These are phyloP conservation scores for Amblyopsis hoosieri DNA, from an alignment of 2,797 vertebrate genomes.

Conservation along the genomic window DNA sequence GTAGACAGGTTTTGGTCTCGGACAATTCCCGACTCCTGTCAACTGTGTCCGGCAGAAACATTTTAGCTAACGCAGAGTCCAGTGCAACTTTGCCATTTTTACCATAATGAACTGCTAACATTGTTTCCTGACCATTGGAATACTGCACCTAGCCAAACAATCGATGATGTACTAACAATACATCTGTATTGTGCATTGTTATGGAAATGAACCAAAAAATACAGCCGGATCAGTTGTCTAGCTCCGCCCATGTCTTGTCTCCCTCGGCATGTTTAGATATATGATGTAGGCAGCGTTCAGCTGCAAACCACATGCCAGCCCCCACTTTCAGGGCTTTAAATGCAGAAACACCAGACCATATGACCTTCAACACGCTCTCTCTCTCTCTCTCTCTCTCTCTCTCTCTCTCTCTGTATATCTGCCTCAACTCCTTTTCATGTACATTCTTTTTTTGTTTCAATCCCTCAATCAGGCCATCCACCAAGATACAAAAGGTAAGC, in stretches of 20 bases:
- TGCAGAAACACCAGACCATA: slow-evolving; percentile 13
- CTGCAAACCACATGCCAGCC: slow-evolving; percentile 12
- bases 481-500: slow-evolving; percentile 81
- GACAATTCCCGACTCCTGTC: slow-evolving; percentile 3
- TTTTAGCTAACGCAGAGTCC: neutral
- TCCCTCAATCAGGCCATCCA: slow-evolving; percentile 75
- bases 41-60: slow-evolving; percentile 5
- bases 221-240: neutral
- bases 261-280: slow-evolving; percentile 26
- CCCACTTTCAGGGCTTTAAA: slow-evolving; percentile 11
- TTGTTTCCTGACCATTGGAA: neutral
- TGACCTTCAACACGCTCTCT: neutral
- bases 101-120: slow-evolving; percentile 1
- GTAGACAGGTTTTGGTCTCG: neutral
- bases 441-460: slow-evolving; percentile 9
- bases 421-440: neutral
- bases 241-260: slow-evolving; percentile 22
- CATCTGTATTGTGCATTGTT: neutral
- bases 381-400: neutral
- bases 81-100: neutral
- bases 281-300: slow-evolving; percentile 33
- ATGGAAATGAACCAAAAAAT: neutral
- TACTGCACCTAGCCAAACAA: neutral
- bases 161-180: slow-evolving; percentile 15
- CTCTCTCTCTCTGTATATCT: neutral